Conservation (phyloP, 2,888 invertebrate species). For the Xestoiulus laeticollis region DNA sequence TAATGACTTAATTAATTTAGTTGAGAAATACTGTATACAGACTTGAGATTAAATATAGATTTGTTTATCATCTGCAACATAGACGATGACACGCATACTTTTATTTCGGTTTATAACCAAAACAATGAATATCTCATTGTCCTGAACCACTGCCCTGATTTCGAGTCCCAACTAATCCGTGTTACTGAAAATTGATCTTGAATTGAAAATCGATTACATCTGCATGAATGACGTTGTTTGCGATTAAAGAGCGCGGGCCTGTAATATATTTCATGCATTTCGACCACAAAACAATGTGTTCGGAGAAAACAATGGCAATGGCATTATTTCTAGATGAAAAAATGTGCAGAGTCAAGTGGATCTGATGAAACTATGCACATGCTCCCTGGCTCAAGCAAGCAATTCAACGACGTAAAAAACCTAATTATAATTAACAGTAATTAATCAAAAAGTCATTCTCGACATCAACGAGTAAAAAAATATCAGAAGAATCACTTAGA, state of each 20-base stretch:
- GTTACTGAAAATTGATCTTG: constrained; percentile 36
- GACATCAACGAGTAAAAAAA: not conserved
- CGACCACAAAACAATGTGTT: not conserved
- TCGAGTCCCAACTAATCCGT: not conserved
- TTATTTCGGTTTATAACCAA: not conserved
- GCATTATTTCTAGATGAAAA: constrained; percentile 10
- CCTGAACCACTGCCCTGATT: not conserved
- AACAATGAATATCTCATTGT: not conserved
- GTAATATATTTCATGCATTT: not conserved
- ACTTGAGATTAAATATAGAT: too few relatives aligned
- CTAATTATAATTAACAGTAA: not conserved
- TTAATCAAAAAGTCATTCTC: not conserved
- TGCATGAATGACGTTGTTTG: not conserved
- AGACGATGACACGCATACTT: not conserved
- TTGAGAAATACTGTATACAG: too few relatives aligned
- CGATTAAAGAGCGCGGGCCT: not conserved
- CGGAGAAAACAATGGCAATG: constrained; percentile 35
- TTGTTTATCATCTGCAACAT: too few relatives aligned
- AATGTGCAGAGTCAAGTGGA: not conserved
- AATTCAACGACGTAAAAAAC: not conserved
- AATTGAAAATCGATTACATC: not conserved
- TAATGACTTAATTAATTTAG: too few relatives aligned
- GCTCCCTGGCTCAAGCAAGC: not conserved
- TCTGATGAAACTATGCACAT: not conserved
- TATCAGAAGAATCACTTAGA: not conserved